Evolutionary conservation across 2,888 invertebrate genomes (phyloP).

Genomic region (Oasisia sp.): DNA sequence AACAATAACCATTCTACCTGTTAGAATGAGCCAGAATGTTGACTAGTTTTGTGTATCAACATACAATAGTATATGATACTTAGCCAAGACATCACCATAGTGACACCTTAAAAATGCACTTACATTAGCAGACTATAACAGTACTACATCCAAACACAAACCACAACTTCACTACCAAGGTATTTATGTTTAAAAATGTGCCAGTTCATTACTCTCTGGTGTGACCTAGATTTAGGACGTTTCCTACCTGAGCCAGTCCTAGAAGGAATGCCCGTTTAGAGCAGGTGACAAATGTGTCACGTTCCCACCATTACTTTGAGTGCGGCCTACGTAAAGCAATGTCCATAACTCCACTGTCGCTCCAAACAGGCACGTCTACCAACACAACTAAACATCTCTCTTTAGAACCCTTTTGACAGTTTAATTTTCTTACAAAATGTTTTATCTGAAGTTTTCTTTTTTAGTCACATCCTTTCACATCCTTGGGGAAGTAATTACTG

Average conservation of each 20-base stretch:
- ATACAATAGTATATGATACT: not conserved
- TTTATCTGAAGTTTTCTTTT: not conserved
- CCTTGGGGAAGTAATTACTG: not conserved
- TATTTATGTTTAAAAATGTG: not conserved
- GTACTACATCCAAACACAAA: not conserved
- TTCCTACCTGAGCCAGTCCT: not conserved
- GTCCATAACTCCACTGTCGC: not conserved
- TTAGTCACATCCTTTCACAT: not conserved
- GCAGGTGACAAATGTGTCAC: not conserved
- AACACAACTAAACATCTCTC: not conserved
- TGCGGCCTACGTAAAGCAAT: not conserved
- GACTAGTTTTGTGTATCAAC: too few species aligned
- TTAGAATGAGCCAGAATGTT: too few species aligned
- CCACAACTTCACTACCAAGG: not conserved
- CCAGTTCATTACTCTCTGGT: not conserved
- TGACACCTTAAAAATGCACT: not conserved
- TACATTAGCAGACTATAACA: not conserved
- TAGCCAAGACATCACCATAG: not conserved
- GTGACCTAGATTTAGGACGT: not conserved
- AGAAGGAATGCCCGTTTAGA: not conserved
- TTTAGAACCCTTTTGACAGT: not conserved
- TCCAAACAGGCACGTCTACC: not conserved
- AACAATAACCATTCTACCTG: too few species aligned
- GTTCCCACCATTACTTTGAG: not conserved
- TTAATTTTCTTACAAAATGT: not conserved